These are phyloP conservation scores for Mesoclemmys tuberculata DNA, from an alignment of 2,113 vertebrate species.

Conservation along the genomic window DNA sequence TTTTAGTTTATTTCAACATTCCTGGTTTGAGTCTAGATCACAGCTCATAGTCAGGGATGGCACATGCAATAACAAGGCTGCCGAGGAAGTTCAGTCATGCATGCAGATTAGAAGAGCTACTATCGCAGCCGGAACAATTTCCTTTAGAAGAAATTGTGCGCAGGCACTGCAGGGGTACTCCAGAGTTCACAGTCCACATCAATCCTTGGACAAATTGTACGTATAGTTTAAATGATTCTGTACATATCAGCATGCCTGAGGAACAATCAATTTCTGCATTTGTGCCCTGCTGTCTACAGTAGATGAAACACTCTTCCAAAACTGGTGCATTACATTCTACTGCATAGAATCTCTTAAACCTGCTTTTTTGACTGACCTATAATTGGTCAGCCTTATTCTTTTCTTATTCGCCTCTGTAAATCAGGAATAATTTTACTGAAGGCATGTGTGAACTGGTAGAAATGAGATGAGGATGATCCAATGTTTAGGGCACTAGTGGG, in stretches of 20 bases:
- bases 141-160: background rate
- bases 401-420: background rate
- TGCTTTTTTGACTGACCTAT: rapidly evolving
- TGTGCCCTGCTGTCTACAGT: background rate
- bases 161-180: background rate
- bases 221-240: background rate
- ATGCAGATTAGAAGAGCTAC: background rate
- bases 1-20: background rate
- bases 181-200: background rate
- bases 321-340: background rate
- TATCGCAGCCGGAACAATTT: background rate
- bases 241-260: background rate
- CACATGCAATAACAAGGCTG: background rate
- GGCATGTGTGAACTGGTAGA: background rate
- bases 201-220: background rate
- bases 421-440: background rate
- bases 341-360: background rate
- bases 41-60: background rate
- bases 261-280: background rate
- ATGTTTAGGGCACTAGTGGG: background rate
- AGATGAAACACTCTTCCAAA: background rate
- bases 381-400: background rate
- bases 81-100: background rate
- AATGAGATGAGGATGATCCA: background rate
- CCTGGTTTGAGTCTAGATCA: rapidly evolving